Percentiles rank a stretch among this genome's conserved stretches.
Evolutionary conservation across 92 coral and sea anemone genomes (phyloP).

Genomic region (Umimayanthus chanpuru): DNA sequence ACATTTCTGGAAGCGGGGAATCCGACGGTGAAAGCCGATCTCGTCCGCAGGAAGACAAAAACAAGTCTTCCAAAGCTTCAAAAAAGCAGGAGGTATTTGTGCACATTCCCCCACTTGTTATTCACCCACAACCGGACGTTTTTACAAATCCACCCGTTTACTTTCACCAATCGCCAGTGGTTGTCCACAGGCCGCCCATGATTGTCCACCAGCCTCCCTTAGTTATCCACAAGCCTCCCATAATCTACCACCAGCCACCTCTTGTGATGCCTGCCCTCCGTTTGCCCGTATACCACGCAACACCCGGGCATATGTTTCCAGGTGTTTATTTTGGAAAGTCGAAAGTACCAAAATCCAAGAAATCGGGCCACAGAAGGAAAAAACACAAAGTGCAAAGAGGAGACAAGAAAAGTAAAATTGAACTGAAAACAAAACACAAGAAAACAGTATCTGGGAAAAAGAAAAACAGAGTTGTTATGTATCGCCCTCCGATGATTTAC

Average conservation of each 20-base stretch:
- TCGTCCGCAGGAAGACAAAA: neutral
- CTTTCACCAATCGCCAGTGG: constrained; percentile 69
- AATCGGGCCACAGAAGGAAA: neutral
- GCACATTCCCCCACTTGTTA: constrained; percentile 75
- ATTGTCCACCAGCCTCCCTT: constrained; percentile 78
- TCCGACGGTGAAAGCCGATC: neutral
- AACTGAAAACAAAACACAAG: neutral
- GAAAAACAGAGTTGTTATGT: constrained; percentile 81
- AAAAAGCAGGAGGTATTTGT: constrained; percentile 72
- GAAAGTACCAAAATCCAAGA: constrained; percentile 42
- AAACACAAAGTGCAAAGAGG: constrained; percentile 32
- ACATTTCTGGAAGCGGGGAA: constrained; percentile 32
- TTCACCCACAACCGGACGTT: constrained; percentile 73
- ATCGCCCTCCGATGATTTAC: constrained; percentile 93
- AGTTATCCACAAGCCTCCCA: constrained; percentile 75
- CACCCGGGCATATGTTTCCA: constrained; percentile 40
- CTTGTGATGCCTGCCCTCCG: constrained; percentile 66
- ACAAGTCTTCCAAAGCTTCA: constrained; percentile 12
- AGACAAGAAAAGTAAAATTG: constrained; percentile 2
- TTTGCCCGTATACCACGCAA: constrained; percentile 57
- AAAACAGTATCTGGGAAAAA: constrained; percentile 58
- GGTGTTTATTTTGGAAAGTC: constrained; percentile 57
- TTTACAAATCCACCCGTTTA: constrained; percentile 77
- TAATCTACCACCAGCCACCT: constrained; percentile 77
- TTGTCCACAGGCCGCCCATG: constrained; percentile 76